Conservation (phyloP, 2,888 invertebrate genomes). For the Drosophila falleni region DNA sequence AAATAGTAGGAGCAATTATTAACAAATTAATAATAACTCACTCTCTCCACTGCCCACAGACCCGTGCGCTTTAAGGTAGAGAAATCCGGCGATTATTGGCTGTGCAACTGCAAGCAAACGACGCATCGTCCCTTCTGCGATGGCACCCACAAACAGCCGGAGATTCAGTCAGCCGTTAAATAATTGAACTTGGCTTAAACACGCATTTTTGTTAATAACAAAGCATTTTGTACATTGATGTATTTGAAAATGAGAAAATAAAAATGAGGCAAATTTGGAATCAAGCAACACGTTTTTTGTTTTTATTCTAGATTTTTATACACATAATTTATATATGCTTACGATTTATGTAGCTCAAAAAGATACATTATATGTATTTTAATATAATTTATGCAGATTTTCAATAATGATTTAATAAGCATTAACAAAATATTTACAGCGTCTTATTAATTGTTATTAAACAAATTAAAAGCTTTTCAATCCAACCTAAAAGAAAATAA, state of each 20-base stretch:
- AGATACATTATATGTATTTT: constrained; percentile 38
- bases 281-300: constrained; percentile 64
- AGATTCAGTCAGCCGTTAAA: constrained; percentile 88
- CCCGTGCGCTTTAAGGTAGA: constrained; percentile 94
- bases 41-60: constrained; percentile 82
- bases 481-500: background rate
- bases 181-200: constrained; percentile 46
- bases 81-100: constrained; percentile 96
- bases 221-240: constrained; percentile 45
- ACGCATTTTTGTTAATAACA: constrained; percentile 22
- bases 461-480: constrained; percentile 2
- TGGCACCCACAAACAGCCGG: constrained; percentile 93
- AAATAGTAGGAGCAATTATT: constrained; percentile 22
- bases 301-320: constrained; percentile 67
- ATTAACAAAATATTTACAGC: constrained; percentile 74
- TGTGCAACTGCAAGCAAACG: constrained; percentile 99
- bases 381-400: constrained; percentile 28
- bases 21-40: background rate
- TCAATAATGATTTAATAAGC: constrained; percentile 36
- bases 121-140: constrained; percentile 98
- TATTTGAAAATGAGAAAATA: constrained; percentile 35
- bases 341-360: constrained; percentile 35
- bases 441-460: constrained; percentile 5
- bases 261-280: constrained; percentile 47
- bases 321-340: constrained; percentile 35